Base-by-base conservation (phyloP, 1,140 invertebrate species). In the Goniozus legneri region DNA sequence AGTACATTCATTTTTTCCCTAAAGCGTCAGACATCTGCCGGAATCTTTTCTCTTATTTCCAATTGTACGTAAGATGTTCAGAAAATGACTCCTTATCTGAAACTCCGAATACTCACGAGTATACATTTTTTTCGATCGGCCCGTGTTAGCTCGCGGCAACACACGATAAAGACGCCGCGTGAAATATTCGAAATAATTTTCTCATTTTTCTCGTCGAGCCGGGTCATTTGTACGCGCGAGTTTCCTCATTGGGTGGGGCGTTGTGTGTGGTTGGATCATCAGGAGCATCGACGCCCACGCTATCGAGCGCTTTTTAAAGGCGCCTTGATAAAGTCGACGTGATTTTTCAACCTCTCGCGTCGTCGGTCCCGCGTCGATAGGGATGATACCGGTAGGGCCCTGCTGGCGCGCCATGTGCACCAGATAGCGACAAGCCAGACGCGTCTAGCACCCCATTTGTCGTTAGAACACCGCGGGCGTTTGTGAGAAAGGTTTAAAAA, bases 371-470 rank as follows among this genome's bases (percentile, higher is more conserved):
- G 14, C 40, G 43, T 44, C 59, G 56, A 61, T 59, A 59, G 49
- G 45, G 52, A 43, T 60, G 59, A 54, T 60, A 47, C 38, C 27
- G 54, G 12, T 15, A 16, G 41, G 37, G n/a, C n/a, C n/a, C n/a
- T n/a, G n/a, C n/a, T n/a, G n/a, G 18, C 36, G 50, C 22, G 22
- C 30, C 50, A 43, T 33, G 56, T 49, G 58, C 21, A 13, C 20
- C 33, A 43, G 30, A 14, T n/a, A 13, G 19, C 22, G 30, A 36
- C 10, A 48, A 22, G 44, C n/a, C 31, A 32, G 21, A 33, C 42
- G 31, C 42, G 39, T 50, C 49, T 52, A 61, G 52, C 56, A 59
- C 52, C 50, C 42, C 55, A 57, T 64, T 65, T 64, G 54, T 62
- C 18, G 33, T 34, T 31, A 52, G 47, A 44, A 44, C 19, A 40